phyloP scores from a whole-genome alignment of 2,797 vertebrate genomes.

The Yasuhikotakia modesta region DNA sequence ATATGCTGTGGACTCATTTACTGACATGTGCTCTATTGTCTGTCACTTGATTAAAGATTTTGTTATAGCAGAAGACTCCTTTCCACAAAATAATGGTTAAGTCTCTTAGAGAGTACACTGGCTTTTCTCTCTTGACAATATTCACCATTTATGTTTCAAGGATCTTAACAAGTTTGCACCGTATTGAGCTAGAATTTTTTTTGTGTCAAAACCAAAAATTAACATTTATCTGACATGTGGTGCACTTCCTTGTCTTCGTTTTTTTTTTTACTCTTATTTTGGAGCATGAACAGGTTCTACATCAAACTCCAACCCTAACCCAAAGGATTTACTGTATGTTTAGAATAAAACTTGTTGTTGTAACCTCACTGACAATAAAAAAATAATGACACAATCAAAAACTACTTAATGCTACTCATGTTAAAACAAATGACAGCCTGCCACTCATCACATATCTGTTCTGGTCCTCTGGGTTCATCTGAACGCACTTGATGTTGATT shows the following conservation, averaged over 20 bases:
- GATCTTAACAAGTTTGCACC: conserved; percentile 31
- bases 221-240: conserved; percentile 23
- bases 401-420: conserved; percentile 10
- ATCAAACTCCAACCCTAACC: background rate
- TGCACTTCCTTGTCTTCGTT: background rate
- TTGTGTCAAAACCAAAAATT: background rate
- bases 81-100: conserved; percentile 39
- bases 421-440: conserved; percentile 31
- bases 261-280: background rate
- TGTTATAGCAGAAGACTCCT: conserved; percentile 50
- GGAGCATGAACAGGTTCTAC: conserved; percentile 1
- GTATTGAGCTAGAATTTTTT: background rate
- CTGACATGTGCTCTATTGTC: conserved; percentile 41
- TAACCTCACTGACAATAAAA: background rate
- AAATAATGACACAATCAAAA: background rate
- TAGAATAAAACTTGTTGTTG: conserved; percentile 11
- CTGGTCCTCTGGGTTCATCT: conserved; percentile 24
- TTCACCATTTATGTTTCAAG: conserved; percentile 15
- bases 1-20: conserved; percentile 36
- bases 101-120: conserved; percentile 8
- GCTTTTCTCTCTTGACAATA: conserved; percentile 15
- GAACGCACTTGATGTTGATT: conserved; percentile 45
- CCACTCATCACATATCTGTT: conserved; percentile 30
- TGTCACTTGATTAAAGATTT: conserved; percentile 58
- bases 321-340: background rate